Conservation (phyloP, 2,888 invertebrate genomes). For the Leucozona laternaria region DNA sequence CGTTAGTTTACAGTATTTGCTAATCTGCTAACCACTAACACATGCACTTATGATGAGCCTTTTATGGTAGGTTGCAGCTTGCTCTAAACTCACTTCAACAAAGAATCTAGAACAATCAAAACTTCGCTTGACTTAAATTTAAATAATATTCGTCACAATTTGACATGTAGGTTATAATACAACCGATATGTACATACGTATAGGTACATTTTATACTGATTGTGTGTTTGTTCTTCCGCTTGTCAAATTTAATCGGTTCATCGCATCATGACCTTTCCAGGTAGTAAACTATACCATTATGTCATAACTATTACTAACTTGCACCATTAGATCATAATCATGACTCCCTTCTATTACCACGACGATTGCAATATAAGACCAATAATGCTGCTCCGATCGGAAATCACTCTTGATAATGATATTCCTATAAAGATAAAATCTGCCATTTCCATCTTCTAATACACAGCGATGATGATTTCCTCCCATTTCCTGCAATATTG, state of each 20-base stretch:
- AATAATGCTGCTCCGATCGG: slow-evolving; percentile 32
- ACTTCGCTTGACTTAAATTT: too few species aligned
- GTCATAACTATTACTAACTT: slow-evolving; percentile 11
- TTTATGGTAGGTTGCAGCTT: too few species aligned
- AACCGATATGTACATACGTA: too few species aligned
- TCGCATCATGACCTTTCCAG: background rate
- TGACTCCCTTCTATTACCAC: background rate
- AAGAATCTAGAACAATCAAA: too few species aligned
- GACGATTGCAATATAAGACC: background rate
- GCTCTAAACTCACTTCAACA: too few species aligned
- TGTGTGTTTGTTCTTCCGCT: too few species aligned
- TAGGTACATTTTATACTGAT: too few species aligned
- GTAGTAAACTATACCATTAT: background rate
- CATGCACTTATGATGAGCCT: too few species aligned
- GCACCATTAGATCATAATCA: slow-evolving; percentile 11
- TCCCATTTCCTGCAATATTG: slow-evolving; percentile 48
- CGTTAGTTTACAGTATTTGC: too few species aligned
- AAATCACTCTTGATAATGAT: slow-evolving; percentile 44
- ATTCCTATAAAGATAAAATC: slow-evolving; percentile 2
- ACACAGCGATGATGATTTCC: slow-evolving; percentile 31
- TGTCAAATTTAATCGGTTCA: slow-evolving; percentile 1
- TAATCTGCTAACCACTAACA: too few species aligned
- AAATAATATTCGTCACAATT: too few species aligned
- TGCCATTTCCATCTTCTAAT: slow-evolving; percentile 19
- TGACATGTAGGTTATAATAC: too few species aligned